Conservation (phyloP, 1,140 invertebrate species). For the Calephelis virginiensis region DNA sequence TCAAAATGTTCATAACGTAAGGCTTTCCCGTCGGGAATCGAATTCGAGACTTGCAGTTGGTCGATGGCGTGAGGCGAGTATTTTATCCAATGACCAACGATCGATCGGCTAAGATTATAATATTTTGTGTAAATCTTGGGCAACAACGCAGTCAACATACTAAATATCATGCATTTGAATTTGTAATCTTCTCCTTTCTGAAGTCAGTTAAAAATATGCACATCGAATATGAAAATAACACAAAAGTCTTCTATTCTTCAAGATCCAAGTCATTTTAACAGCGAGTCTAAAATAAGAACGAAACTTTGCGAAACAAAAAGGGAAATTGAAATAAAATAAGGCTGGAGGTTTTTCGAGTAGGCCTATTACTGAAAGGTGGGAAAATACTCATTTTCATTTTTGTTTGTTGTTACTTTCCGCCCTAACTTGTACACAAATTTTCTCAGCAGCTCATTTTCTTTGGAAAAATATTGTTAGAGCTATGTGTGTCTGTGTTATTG, state of each 20-base stretch:
- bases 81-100: too few relatives aligned
- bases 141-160: too few relatives aligned
- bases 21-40: too few relatives aligned
- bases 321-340: slow-evolving; percentile 62
- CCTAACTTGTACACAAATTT: slow-evolving; percentile 44
- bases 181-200: too few relatives aligned
- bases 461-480: slow-evolving; percentile 44
- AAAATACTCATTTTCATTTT: slow-evolving; percentile 37
- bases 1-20: too few relatives aligned
- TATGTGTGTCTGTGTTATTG: slow-evolving; percentile 28
- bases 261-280: slow-evolving; percentile 2
- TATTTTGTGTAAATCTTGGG: too few relatives aligned
- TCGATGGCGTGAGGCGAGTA: too few relatives aligned
- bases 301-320: slow-evolving; percentile 45
- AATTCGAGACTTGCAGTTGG: too few relatives aligned
- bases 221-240: too few relatives aligned
- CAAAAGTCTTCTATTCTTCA: not conserved
- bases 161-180: too few relatives aligned
- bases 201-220: too few relatives aligned
- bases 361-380: slow-evolving; percentile 51
- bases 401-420: slow-evolving; percentile 43
- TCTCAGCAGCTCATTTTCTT: slow-evolving; percentile 47
- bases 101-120: too few relatives aligned
- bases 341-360: slow-evolving; percentile 39
- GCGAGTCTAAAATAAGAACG: slow-evolving; percentile 45